These are phyloP conservation scores for Phyllopteryx taeniolatus DNA, from an alignment of 2,113 vertebrate genomes.

Conservation along the genomic window DNA sequence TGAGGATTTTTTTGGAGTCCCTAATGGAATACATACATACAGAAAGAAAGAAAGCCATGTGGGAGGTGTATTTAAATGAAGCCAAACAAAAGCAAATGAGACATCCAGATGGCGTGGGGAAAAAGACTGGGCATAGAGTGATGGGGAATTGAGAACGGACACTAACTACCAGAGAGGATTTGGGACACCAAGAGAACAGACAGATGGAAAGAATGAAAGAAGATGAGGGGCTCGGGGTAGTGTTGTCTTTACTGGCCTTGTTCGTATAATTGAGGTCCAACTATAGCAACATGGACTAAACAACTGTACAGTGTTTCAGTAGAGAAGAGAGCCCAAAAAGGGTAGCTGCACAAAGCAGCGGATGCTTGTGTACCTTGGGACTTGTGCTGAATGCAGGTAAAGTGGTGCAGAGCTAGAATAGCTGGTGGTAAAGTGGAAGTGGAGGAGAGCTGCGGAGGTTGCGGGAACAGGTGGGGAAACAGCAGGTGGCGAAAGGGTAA, in stretches of 20 bases:
- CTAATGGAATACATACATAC: slow-evolving; percentile 31
- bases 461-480: slow-evolving; percentile 64
- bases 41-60: slow-evolving; percentile 16
- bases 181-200: slow-evolving; percentile 23
- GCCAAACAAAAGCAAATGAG: slow-evolving; percentile 40
- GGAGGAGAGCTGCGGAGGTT: slow-evolving; percentile 5
- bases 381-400: slow-evolving; percentile 50
- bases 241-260: slow-evolving; percentile 41
- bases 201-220: slow-evolving; percentile 38
- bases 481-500: slow-evolving; percentile 49
- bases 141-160: slow-evolving; percentile 12
- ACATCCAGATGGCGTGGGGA: slow-evolving; percentile 36
- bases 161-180: slow-evolving; percentile 34
- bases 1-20: slow-evolving; percentile 45
- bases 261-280: slow-evolving; percentile 28
- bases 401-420: slow-evolving; percentile 43
- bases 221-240: neutral
- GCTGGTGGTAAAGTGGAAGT: slow-evolving; percentile 6
- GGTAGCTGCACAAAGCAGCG: slow-evolving; percentile 17
- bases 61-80: slow-evolving; percentile 34
- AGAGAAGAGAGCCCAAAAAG: slow-evolving; percentile 28
- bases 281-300: slow-evolving; percentile 22
- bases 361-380: slow-evolving; percentile 43
- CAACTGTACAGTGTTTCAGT: slow-evolving; percentile 35
- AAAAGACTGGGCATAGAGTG: slow-evolving; percentile 8